Base-by-base conservation (phyloP, 1,140 invertebrate species). In the Galleria mellonella region DNA sequence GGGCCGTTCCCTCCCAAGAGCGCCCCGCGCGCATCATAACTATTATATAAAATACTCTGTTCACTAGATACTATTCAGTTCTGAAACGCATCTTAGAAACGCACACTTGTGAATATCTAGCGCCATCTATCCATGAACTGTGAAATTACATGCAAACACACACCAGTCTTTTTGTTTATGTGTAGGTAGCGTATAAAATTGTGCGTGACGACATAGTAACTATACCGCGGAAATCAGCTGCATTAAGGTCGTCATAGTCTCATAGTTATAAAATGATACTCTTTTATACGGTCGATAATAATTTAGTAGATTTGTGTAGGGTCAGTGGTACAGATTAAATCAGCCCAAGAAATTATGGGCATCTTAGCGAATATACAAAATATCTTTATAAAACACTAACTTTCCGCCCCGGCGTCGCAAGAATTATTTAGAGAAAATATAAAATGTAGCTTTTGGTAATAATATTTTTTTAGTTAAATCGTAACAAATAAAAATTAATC, bases 1-100 rank as follows among this genome's bases (percentile, higher is more conserved):
- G 67, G 72, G 77, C 63, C 79, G 72, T 35, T 77, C 67, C 66
- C 77, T 81, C 74, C 79, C 77, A 64, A 66, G 47, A 65, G 77
- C 63, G 79, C 79, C 79, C 60, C 79, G 71, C 74, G 44, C 51
- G 67, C 72, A 72, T 71, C 54, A 55, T 40, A 41, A 59, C 65
- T 60, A 73, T 72, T 73, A 68, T 71, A 72, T 62, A 67, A 64
- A 67, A 70, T 61, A 66, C 57, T 51, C 59, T n/a, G n/a, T n/a
- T n/a, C n/a, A n/a, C n/a, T n/a, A n/a, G 62, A 51, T 64, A 23
- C 64, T 74, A 68, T 72, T 75, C 63, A 65, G 47, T 62, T 72
- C 67, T 60, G 61, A 78, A 82, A 60, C 58, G 62, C 62, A 65
- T 65, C 62, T 64, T 40, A 44, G 42, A 37, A 43, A 56, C 37